Evolutionary conservation across 2,797 vertebrate genomes (phyloP).

Genomic region (Crenuchus spilurus): DNA sequence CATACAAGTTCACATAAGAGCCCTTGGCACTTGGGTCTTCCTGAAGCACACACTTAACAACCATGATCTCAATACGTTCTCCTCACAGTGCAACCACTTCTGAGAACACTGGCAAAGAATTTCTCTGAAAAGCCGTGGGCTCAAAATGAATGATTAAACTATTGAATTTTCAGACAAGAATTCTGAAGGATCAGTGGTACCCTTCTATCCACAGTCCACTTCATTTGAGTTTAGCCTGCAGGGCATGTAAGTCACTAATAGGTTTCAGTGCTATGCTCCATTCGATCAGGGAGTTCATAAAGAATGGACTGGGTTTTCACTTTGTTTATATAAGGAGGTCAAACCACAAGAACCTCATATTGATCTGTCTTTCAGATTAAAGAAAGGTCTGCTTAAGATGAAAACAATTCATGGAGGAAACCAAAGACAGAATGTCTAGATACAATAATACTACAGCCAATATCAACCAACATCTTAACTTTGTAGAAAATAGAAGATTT

Average conservation of each 20-base stretch:
- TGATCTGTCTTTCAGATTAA: neutral
- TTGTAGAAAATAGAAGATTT: too few relatives aligned
- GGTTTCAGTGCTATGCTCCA: neutral
- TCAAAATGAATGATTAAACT: constrained; percentile 8
- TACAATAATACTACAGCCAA: too few relatives aligned
- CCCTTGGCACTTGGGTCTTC: constrained; percentile 54
- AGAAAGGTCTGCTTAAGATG: neutral
- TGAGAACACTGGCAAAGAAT: constrained; percentile 9
- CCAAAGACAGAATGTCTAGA: neutral
- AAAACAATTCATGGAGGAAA: neutral
- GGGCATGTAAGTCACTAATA: constrained; percentile 8
- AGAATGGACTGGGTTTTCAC: neutral
- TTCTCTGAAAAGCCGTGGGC: neutral
- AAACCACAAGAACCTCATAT: neutral
- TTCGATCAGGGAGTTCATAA: neutral
- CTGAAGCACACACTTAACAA: constrained; percentile 61
- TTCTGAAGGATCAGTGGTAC: neutral
- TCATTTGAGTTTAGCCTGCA: neutral
- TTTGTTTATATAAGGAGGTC: constrained; percentile 2
- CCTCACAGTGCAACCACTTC: constrained; percentile 49
- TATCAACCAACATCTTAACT: too few relatives aligned
- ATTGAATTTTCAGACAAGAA: constrained; percentile 15
- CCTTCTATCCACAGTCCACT: neutral
- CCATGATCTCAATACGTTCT: constrained; percentile 68
- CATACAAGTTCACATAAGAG: constrained; percentile 66